These are phyloP conservation scores for Setophaga coronata DNA, from an alignment of 2,113 vertebrate species.

Conservation along the genomic window DNA sequence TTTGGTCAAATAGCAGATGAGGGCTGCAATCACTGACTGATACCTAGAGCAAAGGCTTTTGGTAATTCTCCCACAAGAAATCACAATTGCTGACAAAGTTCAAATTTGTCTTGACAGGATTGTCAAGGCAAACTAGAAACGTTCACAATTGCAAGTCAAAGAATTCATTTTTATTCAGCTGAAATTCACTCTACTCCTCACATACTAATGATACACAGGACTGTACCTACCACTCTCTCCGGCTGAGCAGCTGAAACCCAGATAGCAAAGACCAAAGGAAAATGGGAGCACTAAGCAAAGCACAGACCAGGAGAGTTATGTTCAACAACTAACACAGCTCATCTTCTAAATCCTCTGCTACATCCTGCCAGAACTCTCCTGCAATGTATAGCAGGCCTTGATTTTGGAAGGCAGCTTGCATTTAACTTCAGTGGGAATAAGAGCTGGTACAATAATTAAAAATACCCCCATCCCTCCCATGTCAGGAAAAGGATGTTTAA, in stretches of 20 bases:
- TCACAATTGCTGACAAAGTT: slow-evolving; percentile 54
- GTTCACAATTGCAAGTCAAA: slow-evolving; percentile 52
- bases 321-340: not conserved
- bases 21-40: slow-evolving; percentile 66
- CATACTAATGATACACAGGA: slow-evolving; percentile 37
- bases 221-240: not conserved
- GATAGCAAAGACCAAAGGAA: not conserved
- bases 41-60: slow-evolving; percentile 56
- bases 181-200: slow-evolving; percentile 30
- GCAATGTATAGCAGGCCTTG: not conserved
- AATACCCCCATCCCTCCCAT: not conserved
- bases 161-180: slow-evolving; percentile 47
- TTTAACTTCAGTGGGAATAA: not conserved
- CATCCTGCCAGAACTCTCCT: not conserved
- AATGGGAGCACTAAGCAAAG: not conserved
- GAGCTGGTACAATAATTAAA: not conserved
- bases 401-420: not conserved
- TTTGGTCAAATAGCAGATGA: slow-evolving; percentile 69
- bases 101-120: slow-evolving; percentile 64
- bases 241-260: not conserved
- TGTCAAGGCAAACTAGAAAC: slow-evolving; percentile 57
- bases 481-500: not conserved
- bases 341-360: not conserved
- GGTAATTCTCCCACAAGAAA: slow-evolving; percentile 45
- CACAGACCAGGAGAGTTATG: not conserved